Percentiles rank a stretch among this genome's conserved stretches.
phyloP scores from a whole-genome alignment of 2,888 invertebrate genomes.

The Danaus chrysippus region DNA sequence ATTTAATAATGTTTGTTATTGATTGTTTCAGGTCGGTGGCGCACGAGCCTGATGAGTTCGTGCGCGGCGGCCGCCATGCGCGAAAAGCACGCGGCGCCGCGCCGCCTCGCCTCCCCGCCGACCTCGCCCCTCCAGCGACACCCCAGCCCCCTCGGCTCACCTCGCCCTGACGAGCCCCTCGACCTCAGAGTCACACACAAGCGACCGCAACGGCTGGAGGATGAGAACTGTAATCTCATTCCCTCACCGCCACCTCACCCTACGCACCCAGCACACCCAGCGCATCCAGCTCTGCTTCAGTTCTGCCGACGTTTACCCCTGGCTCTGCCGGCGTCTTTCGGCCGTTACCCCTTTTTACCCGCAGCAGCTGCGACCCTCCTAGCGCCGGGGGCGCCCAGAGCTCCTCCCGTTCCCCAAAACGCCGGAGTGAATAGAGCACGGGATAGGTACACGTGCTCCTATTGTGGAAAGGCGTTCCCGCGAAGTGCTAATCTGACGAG shows the following conservation, averaged over 20 bases:
- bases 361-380: conserved; percentile 71
- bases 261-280: conserved; percentile 81
- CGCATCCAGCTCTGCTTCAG: conserved; percentile 60
- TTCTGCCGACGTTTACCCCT: conserved; percentile 70
- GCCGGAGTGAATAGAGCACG: conserved; percentile 82
- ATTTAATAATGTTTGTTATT: conserved; percentile 21
- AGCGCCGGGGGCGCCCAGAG: conserved; percentile 63
- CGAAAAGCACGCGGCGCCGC: conserved; percentile 95
- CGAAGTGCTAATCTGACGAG: conserved; percentile 97
- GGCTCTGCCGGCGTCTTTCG: conserved; percentile 70
- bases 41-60: conserved; percentile 84
- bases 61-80: conserved; percentile 86
- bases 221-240: conserved; percentile 92
- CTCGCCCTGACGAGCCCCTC: conserved; percentile 86
- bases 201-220: conserved; percentile 84
- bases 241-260: conserved; percentile 73
- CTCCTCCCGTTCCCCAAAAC: conserved; percentile 63
- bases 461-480: conserved; percentile 98
- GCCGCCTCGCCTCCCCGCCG: conserved; percentile 85
- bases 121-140: conserved; percentile 67
- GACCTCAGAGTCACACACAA: conserved; percentile 93
- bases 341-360: conserved; percentile 72
- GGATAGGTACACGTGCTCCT: conserved; percentile 97
- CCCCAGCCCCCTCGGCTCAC: conserved; percentile 75
- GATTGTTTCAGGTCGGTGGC: conserved; percentile 74